phyloP scores from a whole-genome alignment of 2,888 invertebrate genomes.

The Agrypnus murinus region DNA sequence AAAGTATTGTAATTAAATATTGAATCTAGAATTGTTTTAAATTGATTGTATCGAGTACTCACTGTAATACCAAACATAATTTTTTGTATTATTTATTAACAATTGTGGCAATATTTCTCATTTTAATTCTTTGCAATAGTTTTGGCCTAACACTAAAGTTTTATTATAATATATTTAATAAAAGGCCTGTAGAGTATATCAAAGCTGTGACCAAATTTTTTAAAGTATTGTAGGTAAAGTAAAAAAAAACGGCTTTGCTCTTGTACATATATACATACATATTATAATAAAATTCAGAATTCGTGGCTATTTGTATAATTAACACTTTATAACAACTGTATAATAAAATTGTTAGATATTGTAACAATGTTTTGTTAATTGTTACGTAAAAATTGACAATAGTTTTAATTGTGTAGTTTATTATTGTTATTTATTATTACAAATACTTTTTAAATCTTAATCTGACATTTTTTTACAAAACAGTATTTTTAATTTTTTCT shows the following conservation, averaged over 20 bases:
- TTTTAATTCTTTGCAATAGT: constrained; percentile 3
- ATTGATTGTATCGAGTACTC: too few species aligned
- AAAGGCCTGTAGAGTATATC: constrained; percentile 31
- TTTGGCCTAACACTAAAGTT: constrained; percentile 35
- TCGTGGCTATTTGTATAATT: constrained; percentile 49
- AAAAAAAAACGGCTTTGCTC: constrained; percentile 45
- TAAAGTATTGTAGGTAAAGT: constrained; percentile 35
- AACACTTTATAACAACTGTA: constrained; percentile 45
- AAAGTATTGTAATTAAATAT: too few species aligned
- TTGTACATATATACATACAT: constrained; percentile 44
- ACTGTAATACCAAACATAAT: too few species aligned
- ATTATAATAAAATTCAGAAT: constrained; percentile 32
- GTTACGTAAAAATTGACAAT: constrained; percentile 49
- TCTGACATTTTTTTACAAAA: constrained; percentile 32
- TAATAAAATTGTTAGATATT: constrained; percentile 53
- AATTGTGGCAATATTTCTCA: constrained; percentile 33
- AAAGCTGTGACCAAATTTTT: constrained; percentile 53
- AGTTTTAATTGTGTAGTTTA: constrained; percentile 53
- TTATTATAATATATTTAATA: neutral
- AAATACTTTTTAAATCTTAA: constrained; percentile 38
- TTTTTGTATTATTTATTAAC: constrained; percentile 25
- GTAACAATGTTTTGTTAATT: constrained; percentile 51
- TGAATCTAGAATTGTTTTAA: too few species aligned
- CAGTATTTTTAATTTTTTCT: constrained; percentile 42
- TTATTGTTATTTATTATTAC: constrained; percentile 53